Base-by-base conservation (phyloP, 2,113 vertebrate species). In the Oncorhynchus kisutch region DNA sequence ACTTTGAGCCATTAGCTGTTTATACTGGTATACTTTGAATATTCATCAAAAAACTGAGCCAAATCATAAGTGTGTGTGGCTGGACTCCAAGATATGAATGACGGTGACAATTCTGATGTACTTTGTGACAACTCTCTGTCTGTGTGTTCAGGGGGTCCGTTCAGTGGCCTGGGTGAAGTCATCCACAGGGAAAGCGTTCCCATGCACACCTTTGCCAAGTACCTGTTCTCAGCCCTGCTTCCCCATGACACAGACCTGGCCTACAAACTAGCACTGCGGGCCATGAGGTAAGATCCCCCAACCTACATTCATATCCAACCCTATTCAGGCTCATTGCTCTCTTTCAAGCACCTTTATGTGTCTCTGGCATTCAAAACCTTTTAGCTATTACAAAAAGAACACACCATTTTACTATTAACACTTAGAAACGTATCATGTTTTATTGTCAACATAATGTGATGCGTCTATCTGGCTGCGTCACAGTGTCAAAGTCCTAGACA, bases 141-240 rank as follows among this genome's bases (percentile, higher is more conserved):
- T 45, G 20, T 39, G 20, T 22, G 87, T 79, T 31, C 88, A 99
- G 97, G 97, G 70, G 98, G 98, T 76, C 98, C 98, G 1, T 99
- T 99, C 93, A 99, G 98, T 0, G 97, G 97, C 67, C 86, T 99
- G 12, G 98, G 98, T 51, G 98, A 99, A 91, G 95, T 99, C 84
- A 96, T 99, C 91, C 98, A 99, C 89, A 94, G 96, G 74, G 98
- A 99, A 87, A 99, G 97, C 0, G 96, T 99, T 29, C 98, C 98
- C 82, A 99, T 99, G 98, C 98, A 99, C 91, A 99, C 96, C 70
- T 99, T 98, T 83, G 96, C 98, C 85, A 99, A 99, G 92, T 99
- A 98, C 93, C 93, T 99, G 78, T 99, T 99, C 91, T 96, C 96
- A 68, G 96, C 98, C 51, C 92, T 99, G 85, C 93, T 99, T 88